Evolutionary conservation across 2,797 vertebrate species (phyloP), one percentile per base, ranked within the genome.

Genomic region (Xenops minutus): DNA sequence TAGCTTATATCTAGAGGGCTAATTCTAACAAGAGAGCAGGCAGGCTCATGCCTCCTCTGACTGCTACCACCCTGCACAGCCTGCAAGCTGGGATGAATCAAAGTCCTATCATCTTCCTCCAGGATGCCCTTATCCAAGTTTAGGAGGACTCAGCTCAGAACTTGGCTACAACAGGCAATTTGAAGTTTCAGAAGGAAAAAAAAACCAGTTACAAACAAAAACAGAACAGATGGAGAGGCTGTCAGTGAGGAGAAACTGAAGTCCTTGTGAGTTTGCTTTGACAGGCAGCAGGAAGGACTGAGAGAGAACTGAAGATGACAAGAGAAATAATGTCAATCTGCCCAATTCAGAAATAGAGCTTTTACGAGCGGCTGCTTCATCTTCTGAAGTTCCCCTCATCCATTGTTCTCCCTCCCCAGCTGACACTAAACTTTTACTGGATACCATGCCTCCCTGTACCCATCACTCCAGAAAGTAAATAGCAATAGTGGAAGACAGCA

Each of bases 81-180:
- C 84, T 78, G 37, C 54, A 64, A 72, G 75, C 3, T 79, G 75
- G 56, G 75, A 94, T 88, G 75, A 91, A 94, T 91, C 78, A 83
- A 93, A 92, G 44, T 61, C 78, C 94, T 95, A 87, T 82, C 59
- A 92, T 94, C 91, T 87, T 93, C 81, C 82, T 95, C 95, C 96
- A 94, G 84, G 78, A 95, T 87, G 72, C 52, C 89, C 49, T 94
- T 82, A 64, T 91, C 72, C 85, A 85, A 93, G 91, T 63, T 29
- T 56, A 75, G 79, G 88, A 95, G 82, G 61, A 34, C 49, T 89
- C 72, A n/a, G 56, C 75, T 89, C 85, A 71, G 68, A 95, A 85
- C 68, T 68, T 74, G 64, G 61, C 88, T 88, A 46, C 52, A 62
- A 68, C 15, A 61, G 67, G 75, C 56, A 62, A 67, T 49, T 12